Base-by-base conservation (phyloP, 2,797 vertebrate species). In the Chaenodraco wilsoni region DNA sequence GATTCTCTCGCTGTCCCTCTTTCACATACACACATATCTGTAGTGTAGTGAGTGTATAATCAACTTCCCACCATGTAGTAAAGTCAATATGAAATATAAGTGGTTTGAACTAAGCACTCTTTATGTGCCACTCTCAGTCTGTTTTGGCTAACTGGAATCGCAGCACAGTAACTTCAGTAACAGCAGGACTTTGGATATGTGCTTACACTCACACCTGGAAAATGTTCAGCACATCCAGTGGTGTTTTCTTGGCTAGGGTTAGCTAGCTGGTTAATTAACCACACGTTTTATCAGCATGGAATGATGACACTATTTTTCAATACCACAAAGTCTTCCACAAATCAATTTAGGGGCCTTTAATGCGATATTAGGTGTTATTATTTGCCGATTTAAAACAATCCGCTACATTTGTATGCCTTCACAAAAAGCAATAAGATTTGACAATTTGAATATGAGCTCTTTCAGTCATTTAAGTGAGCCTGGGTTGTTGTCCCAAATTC, bases 61-160 rank as follows among this genome's bases (percentile, higher is more conserved):
- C 66, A 84, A 79, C 75, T 83, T 79, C 79, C 65, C 81, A 83
- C 72, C 59, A 80, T 78, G 82, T 67, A 60, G 71, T 66, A 62
- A 55, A 87, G 86, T 83, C 85, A 82, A 86, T 86, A 78, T 78
- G 79, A 80, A 64, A 76, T 84, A 62, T 75, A 71, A 82, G 76
- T 78, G 72, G 63, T 79, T 74, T 82, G 74, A 87, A 82, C 81
- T 73, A 72, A 21, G 54, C 49, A 69, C 59, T 60, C 70, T 79
- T 65, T 81, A 50, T 73, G 66, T 70, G 69, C 52, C 65, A 27
- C 69, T 69, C 58, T 73, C 51, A 58, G 54, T 43, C 49, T 74
- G 40, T 74, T 72, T 50, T 46, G 19, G 41, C 19, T 54, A 59
- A 67, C 49, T 19, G 41, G 44, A 65, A 50, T 70, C 45, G 63